phyloP scores from a whole-genome alignment of 2,888 invertebrate genomes.

The Drosophila longiperda region DNA sequence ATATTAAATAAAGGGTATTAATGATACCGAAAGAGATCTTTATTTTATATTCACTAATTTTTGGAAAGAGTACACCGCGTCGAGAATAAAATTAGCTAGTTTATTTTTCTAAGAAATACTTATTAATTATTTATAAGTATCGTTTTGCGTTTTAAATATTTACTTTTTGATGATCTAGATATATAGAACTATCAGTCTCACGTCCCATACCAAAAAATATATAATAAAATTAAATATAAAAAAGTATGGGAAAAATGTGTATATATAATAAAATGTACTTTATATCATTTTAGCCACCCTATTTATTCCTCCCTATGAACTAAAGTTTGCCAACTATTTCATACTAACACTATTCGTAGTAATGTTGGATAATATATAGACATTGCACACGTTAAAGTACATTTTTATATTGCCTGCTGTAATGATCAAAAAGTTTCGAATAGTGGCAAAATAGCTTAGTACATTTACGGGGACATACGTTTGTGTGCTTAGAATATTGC shows the following conservation, averaged over 20 bases:
- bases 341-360: background rate
- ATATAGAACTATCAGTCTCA: constrained; percentile 83
- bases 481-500: constrained; percentile 8
- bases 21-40: background rate
- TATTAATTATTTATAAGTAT: constrained; percentile 38
- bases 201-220: constrained; percentile 76
- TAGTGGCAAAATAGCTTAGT: constrained; percentile 16
- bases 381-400: constrained; percentile 3
- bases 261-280: constrained; percentile 40
- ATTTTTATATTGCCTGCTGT: constrained; percentile 6
- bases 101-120: constrained; percentile 46
- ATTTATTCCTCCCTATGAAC: constrained; percentile 1
- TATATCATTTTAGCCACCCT: constrained; percentile 8
- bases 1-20: background rate
- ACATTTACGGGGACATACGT: constrained; percentile 19
- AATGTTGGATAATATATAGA: constrained; percentile 6
- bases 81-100: constrained; percentile 67
- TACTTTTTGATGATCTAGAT: constrained; percentile 67
- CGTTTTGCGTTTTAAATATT: constrained; percentile 23
- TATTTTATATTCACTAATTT: background rate
- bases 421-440: constrained; percentile 10
- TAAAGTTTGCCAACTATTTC: constrained; percentile 3
- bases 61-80: constrained; percentile 30
- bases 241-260: constrained; percentile 53
- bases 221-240: background rate